Base-by-base conservation (phyloP, 2,888 invertebrate genomes). In the Linyphia triangularis region DNA sequence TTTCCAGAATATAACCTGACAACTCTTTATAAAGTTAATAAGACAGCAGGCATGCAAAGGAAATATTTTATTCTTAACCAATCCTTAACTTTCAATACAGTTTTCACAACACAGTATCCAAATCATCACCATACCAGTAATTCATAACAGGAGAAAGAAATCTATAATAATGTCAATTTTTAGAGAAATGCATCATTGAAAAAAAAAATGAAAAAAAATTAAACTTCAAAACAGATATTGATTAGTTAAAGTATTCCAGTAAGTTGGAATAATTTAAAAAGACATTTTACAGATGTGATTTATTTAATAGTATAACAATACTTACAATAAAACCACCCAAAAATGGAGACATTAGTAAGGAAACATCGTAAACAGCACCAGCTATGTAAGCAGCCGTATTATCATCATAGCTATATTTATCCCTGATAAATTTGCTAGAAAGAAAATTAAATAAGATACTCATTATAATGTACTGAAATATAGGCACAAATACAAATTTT, bases 321-420 rank as follows among this genome's bases (percentile, higher is more conserved):
- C 93, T 92, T 91, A 93, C 93, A 90, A 93, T 93, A 16, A 93
- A 57, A 51, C 91, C 92, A 7, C 93, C 93, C 4, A 93, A 91
- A 91, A 93, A 93, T 33, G 93, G 93, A 24, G 93, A 93, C 13
- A 93, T 67, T 19, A 93, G 70, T 92, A 93, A 92, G 73, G 93
- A 93, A 4, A 92, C 92, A 91, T 93, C 93, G 91, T 93, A 93
- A 7, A 92, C 92, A 43, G 93, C 92, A 26, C 93, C 93, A 13
- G 93, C 92, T 16, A 93, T 91, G 90, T 93, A 93, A 3, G 92
- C 90, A 9, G 93, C 91, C 5, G 90, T 90, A 43, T 89, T 90
- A 73, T 91, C 89, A 69, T 85, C 78, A 73, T 92, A 91, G 9
- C 89, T 75, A 65, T 92, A 93, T 90, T 92, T 93, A 83, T 92